Percentiles rank a stretch among this genome's conserved stretches.
Conservation (phyloP, 1,140 invertebrate genomes). For the Drosophila lacertosa region DNA sequence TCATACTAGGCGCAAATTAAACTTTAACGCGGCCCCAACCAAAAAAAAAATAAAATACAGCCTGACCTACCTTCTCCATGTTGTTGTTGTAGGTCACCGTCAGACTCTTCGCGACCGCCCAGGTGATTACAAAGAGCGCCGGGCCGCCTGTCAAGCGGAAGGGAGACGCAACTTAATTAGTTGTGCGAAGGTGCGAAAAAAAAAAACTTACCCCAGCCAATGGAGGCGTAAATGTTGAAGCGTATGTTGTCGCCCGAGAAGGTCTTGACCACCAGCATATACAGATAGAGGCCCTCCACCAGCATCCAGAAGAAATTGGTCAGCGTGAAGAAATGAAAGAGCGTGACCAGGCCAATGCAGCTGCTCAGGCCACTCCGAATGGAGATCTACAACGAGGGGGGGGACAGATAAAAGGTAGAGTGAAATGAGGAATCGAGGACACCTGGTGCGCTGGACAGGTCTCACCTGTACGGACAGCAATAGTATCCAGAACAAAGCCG, state of each 20-base stretch:
- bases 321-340: constrained; percentile 95
- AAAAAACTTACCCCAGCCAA: constrained; percentile 95
- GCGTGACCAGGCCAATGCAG: constrained; percentile 90
- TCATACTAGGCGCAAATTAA: constrained; percentile 54
- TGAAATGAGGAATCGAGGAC: neutral
- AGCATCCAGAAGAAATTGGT: constrained; percentile 99
- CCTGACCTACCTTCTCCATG: constrained; percentile 51
- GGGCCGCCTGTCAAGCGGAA: constrained; percentile 86
- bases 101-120: constrained; percentile 88
- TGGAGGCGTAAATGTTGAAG: constrained; percentile 92
- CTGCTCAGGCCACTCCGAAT: constrained; percentile 84
- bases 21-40: constrained; percentile 18
- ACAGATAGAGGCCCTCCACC: constrained; percentile 97
- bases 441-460: neutral
- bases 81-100: constrained; percentile 75
- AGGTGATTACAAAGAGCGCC: constrained; percentile 88
- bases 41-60: neutral
- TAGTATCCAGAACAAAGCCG: constrained; percentile 82
- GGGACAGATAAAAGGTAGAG: neutral
- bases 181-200: no score
- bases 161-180: constrained; percentile 49
- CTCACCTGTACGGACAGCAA: constrained; percentile 80
- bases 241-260: constrained; percentile 96
- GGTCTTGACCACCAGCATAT: constrained; percentile 96
- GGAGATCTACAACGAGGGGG: constrained; percentile 71